These are phyloP conservation scores for Drosophila bocqueti DNA, from an alignment of 1,140 invertebrate species.

Conservation along the genomic window DNA sequence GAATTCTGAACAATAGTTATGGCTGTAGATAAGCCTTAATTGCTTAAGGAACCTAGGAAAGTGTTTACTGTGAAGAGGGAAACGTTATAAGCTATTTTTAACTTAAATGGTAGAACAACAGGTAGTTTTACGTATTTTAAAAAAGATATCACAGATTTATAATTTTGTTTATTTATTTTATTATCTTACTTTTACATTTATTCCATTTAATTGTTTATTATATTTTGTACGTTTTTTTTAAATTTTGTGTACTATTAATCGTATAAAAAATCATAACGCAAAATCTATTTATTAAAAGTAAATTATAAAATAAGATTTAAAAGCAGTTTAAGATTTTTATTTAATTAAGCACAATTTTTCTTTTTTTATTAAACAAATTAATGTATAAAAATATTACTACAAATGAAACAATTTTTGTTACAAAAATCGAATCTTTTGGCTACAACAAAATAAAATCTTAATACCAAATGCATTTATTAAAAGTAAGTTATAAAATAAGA, in stretches of 20 bases:
- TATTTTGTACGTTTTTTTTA: too few species aligned
- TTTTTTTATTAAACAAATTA: too few species aligned
- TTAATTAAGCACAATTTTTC: too few species aligned
- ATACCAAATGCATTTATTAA: neutral
- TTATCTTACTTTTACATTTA: neutral
- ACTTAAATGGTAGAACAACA: neutral
- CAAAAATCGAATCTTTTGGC: too few species aligned
- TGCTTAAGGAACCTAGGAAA: conserved; percentile 9
- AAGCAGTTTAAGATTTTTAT: too few species aligned
- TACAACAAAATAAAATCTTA: too few species aligned
- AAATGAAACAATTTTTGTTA: too few species aligned
- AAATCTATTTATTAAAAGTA: too few species aligned
- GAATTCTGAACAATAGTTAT: neutral
- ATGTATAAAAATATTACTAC: too few species aligned
- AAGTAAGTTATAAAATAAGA: neutral
- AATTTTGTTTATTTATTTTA: neutral
- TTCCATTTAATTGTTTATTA: neutral
- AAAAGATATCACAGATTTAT: neutral
- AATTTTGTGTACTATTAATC: neutral
- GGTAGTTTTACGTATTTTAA: neutral
- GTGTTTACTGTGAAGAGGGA: neutral
- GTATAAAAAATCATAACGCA: neutral
- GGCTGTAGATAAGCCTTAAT: neutral
- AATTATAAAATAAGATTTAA: too few species aligned
- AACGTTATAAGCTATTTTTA: neutral